phyloP scores from a whole-genome alignment of 2,888 invertebrate genomes.

The Mythimna lalbum region DNA sequence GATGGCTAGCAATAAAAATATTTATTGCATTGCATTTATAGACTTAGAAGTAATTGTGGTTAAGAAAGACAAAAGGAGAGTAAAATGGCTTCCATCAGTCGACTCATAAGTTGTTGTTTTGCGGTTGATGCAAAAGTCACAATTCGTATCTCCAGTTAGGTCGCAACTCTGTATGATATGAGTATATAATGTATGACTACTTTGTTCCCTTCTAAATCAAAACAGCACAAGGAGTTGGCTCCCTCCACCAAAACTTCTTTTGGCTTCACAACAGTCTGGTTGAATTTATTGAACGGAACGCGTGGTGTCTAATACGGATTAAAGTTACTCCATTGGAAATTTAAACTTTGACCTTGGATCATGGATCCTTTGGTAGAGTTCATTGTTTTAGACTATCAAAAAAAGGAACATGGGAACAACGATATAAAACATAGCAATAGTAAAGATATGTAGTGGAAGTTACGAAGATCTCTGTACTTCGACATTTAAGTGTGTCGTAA shows the following conservation, averaged over 20 bases:
- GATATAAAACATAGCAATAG: conserved; percentile 39
- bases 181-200: background rate
- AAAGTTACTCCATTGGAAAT: background rate
- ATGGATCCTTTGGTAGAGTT: background rate
- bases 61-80: conserved; percentile 47
- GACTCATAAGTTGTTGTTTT: conserved; percentile 18
- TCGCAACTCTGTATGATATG: conserved; percentile 23
- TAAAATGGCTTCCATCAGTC: conserved; percentile 28
- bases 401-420: background rate
- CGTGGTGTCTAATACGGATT: background rate
- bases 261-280: conserved; percentile 44
- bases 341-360: background rate
- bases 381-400: background rate
- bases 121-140: conserved; percentile 31
- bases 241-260: conserved; percentile 24
- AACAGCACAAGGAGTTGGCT: conserved; percentile 23
- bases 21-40: conserved; percentile 35
- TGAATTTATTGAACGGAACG: conserved; percentile 32
- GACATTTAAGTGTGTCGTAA: conserved; percentile 58
- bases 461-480: conserved; percentile 48
- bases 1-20: conserved; percentile 23
- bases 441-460: conserved; percentile 31
- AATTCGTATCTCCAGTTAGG: background rate
- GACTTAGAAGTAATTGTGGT: conserved; percentile 33
- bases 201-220: conserved; percentile 29